Base-by-base conservation (phyloP, 2,888 invertebrate genomes). In the Alcis repandata region DNA sequence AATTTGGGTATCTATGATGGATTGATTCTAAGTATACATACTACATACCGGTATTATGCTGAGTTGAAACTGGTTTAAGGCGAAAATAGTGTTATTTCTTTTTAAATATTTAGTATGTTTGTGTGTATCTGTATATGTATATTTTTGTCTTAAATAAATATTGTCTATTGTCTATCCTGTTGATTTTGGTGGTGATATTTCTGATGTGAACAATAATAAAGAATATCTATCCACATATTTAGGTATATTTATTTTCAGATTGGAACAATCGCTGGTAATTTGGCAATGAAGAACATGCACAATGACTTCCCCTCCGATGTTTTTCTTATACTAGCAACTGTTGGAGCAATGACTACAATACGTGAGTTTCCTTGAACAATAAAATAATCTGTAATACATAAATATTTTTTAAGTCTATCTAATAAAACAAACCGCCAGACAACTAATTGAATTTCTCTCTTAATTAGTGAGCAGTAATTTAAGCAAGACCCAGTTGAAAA, bases 261-360 rank as follows among this genome's bases (percentile, higher is more conserved):
- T 60, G 96, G 95, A 38, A 95, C 95, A 4, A 86, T 96, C 63
- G 96, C 95, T 13, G 97, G 96, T 0, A 97, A 96, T 78, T 80
- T 97, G 63, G 94, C 95, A 86, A 93, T 96, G 62, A 97, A 97
- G 80, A 94, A 96, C 76, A 79, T 89, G 13, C 93, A 96, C 72
- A 92, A 87, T 2, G 95, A 95, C 61, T 97, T 97, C 80, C 95
- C 95, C 7, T 97, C 97, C 0, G 97, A 97, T 78, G 78, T 97
- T 9, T 96, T 95, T 75, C 83, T 96, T 13, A 80, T 93, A 0
- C 79, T 94, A 6, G 90, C 80, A 58, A 84, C 87, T 19, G 81
- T 87, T 64, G 88, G 84, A 19, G 87, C 86, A 0, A 73, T 78
- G 59, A 40, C 88, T 1, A 82, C 82, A 8, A 82, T 87, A 60